Base-by-base conservation (phyloP, 37 sponge, comb jelly and placozoan species). In the Chondrilla cf. caribensis region DNA sequence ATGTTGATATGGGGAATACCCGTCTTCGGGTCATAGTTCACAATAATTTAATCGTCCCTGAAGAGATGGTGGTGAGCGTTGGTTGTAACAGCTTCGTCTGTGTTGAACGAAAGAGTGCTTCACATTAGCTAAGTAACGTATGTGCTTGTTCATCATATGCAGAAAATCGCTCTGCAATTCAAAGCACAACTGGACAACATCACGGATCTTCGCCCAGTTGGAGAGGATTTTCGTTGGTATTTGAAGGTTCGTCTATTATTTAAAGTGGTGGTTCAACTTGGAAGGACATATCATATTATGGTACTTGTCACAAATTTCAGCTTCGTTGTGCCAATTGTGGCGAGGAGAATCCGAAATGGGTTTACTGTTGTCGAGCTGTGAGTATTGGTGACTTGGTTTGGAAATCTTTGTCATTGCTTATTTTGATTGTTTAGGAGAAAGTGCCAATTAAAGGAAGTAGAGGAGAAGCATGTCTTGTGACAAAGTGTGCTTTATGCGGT, bases 181-280 rank as follows among this genome's bases (percentile, higher is more conserved):
- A 93, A 87, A 29, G 96, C 94, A 1, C 66, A 64, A 31, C 81
- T 98, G 54, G 96, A 95, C 66, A 93, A 90, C 72, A 58, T 95
- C 22, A 84, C 91, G 0, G 71, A 85, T 43, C 81, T 98, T 7
- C 36, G 58, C 4, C 81, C 92, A 3, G 81, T 58, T 9, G 91
- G 94, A 26, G 96, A 92, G 32, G 94, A 93, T 38, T 97, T 95
- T 78, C 76, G 93, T 28, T 98, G 98, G 98, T 93, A 91, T 73
- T 44, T 98, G 21, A 98, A 98, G 87, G 94, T 47, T 47, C 51
- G 51, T 47, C n/a, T n/a, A n/a, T n/a, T n/a, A n/a, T n/a, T n/a
- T n/a, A n/a, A n/a, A n/a, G n/a, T n/a, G n/a, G n/a, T n/a, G n/a
- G n/a, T n/a, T n/a, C n/a, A n/a, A n/a, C n/a, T n/a, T n/a, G n/a